Base-by-base conservation (phyloP, 2,113 vertebrate genomes). In the Sinocyclocheilus anshuiensis region DNA sequence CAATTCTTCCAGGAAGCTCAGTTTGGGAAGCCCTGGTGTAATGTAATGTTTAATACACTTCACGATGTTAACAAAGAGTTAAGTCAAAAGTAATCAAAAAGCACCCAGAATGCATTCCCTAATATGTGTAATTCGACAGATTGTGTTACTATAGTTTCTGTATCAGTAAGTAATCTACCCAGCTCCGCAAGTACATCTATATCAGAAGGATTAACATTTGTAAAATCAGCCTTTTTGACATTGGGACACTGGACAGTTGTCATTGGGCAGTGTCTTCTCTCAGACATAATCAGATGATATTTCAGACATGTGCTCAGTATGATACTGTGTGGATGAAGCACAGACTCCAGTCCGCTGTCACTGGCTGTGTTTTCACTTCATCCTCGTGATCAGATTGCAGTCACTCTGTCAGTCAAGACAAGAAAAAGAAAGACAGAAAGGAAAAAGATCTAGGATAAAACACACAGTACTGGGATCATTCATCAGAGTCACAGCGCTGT, bases 381-480 rank as follows among this genome's bases (percentile, higher is more conserved):
- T 50, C 12, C 48, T 53, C 50, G 15, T 15, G 50, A 53, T 53
- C 55, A 59, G 55, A 22, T 6, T 53, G 18, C 20, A 80, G 33
- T 48, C 39, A 87, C 87, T 7, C 88, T 86, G 90, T 88, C 59
- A 10, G 85, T 86, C 78, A 6, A 57, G 29, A 81, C 71, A 82
- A 85, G n/a, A 83, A 53, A 42, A 36, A 2, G 55, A 4, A 11
- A 24, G 24, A 75, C 29, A 78, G 77, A 86, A 18, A 65, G 22
- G 50, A 80, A 86, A 20, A 83, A 57, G 20, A 11, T 57, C 81
- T 86, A 89, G 77, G 86, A 84, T 81, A 75, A 89, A 81, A 84
- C 4, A 7, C 86, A 59, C 86, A 88, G 10, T 12, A 48, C 42
- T 45, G 42, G 9, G 42, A 45, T 90, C 89, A 92, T 90, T 92